Evolutionary conservation across 2,113 vertebrate genomes (phyloP), one percentile per base, ranked within the genome.

Genomic region (Serilophus lunatus): DNA sequence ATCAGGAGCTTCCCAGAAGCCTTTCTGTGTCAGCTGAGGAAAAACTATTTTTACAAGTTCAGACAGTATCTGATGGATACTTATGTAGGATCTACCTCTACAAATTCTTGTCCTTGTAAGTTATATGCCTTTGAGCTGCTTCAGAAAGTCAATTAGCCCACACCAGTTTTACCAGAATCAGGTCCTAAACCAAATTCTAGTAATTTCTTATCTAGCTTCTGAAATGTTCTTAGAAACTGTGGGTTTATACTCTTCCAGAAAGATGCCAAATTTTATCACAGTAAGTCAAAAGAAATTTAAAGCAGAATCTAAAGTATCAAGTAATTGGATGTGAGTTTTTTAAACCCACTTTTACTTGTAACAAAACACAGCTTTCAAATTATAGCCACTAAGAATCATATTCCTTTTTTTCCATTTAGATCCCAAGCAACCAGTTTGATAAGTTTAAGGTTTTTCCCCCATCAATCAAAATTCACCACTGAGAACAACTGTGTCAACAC

Each of bases 401-500:
- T 60, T 83, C 49, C 87, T 90, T 93, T 83, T n/a, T 79, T 92
- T 66, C 69, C 83, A 60, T 86, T 96, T 89, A 74, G 60, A 83
- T 96, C 84, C 89, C 76, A 84, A 97, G 79, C 50, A 76, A 82
- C 35, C 93, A 92, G 15, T 70, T 93, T 92, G 79, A 90, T 71
- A 82, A 7, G 19, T 64, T 91, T 90, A 23, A 83, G 89, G 64
- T 96, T 91, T 93, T 86, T 89, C 35, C 31, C 16, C 49, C 68
- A 35, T 84, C 97, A 97, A 97, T 96, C 89, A 95, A 95, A 98
- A 97, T 72, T 96, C 94, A 95, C 90, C 82, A 92, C 78, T 40
- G 66, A 97, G 94, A 98, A 97, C 94, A 97, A 98, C 92, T 94
- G 94, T 91, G 94, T 91, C 97, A 98, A 97, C 95, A 91, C 82